Evolutionary conservation across 2,113 vertebrate genomes (phyloP), one percentile per base, ranked within the genome.

Genomic region (Albula glossodonta): DNA sequence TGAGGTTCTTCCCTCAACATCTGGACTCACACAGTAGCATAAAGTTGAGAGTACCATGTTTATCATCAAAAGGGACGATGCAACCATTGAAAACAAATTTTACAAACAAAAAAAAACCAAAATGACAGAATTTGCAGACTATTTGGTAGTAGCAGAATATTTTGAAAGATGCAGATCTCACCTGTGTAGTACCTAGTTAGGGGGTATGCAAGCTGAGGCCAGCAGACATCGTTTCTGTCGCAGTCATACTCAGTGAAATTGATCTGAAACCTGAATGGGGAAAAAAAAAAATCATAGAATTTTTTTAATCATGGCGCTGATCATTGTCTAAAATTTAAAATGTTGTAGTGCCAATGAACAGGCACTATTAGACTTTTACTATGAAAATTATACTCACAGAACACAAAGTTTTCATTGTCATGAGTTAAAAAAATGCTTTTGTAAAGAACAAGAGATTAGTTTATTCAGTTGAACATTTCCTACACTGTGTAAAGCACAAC

Each of bases 241-340:
- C 98, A 99, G 93, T 99, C 97, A n/a, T 97, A 98, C 87, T 98
- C 98, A 2, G 96, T 97, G 49, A 97, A 97, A 91, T 96, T 98
- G n/a, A 97, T 94, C 90, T 96, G 96, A 93, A 96, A 99, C 80
- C 98, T 99, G 86, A 0, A 83, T 17, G 63, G 70, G 2, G 87
- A 84, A 4, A n/a, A 52, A 49, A 82, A 17, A 66, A 25, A 57
- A 74, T 53, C 17, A 66, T 2, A 80, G 41, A 7, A 70, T n/a
- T 31, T 66, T 41, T 22, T 7, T 51, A 83, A 49, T 51, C 13
- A 80, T 15, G 49, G 51, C 41, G 48, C 2, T 49, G 48, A 11
- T 52, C 77, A 81, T 17, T 6, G 50, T 11, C 25, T n/a, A 11
- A 22, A 25, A 48, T 60, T 53, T 80, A 57, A 10, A 41, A 49